phyloP scores from a whole-genome alignment of 1,140 invertebrate genomes.

The Plutomurus gul region DNA sequence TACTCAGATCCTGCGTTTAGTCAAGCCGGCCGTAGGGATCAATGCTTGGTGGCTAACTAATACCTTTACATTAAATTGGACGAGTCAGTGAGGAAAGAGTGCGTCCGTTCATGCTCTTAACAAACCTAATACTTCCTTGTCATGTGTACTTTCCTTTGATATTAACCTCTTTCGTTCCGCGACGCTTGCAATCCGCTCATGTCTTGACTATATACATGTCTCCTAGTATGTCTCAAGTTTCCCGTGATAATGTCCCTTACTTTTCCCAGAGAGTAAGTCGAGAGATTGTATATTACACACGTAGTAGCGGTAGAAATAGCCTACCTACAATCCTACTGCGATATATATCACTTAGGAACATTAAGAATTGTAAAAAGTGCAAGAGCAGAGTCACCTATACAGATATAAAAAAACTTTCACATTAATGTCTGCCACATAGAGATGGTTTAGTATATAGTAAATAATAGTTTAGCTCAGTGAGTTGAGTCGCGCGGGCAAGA shows the following conservation, averaged over 20 bases:
- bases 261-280: neutral
- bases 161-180: conserved; percentile 27
- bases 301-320: neutral
- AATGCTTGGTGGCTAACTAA: too few species aligned
- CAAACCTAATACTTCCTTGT: conserved; percentile 29
- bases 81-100: neutral
- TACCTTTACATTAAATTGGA: neutral
- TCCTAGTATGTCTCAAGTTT: neutral
- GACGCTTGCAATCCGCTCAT: conserved; percentile 24
- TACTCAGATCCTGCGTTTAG: too few species aligned
- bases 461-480: neutral
- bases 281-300: too few species aligned
- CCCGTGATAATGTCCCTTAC: neutral
- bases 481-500: neutral
- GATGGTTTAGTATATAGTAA: neutral
- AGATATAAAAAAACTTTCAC: neutral
- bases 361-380: too few species aligned
- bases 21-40: too few species aligned
- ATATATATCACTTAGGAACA: neutral
- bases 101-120: conserved; percentile 10
- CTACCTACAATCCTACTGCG: neutral
- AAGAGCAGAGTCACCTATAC: neutral
- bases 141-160: neutral
- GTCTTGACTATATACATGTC: neutral
- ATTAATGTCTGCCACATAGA: neutral